These are phyloP conservation scores for Clarias laeviceps DNA, from an alignment of 2,797 vertebrate genomes.

Conservation along the genomic window DNA sequence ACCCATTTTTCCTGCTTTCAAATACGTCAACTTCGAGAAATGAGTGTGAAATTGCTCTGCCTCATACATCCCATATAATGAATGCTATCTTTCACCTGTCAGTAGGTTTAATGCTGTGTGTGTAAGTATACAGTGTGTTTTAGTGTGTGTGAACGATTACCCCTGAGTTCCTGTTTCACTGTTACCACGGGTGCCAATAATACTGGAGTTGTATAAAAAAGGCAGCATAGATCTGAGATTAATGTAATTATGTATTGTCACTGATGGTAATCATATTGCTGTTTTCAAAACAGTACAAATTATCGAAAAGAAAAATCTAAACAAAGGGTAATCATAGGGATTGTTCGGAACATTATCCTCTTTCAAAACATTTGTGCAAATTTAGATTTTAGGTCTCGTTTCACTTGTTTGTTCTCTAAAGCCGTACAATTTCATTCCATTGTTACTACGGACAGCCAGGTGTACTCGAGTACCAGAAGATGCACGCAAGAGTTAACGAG, in stretches of 20 bases:
- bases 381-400: background rate
- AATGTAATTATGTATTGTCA: background rate
- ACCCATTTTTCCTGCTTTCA: no score
- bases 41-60: no score
- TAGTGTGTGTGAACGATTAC: background rate
- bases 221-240: background rate
- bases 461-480: background rate
- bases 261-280: constrained; percentile 4
- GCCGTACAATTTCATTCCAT: background rate
- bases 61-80: no score
- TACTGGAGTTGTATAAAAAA: background rate
- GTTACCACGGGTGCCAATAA: background rate
- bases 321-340: constrained; percentile 2
- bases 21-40: no score
- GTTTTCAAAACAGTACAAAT: constrained; percentile 16
- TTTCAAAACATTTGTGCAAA: background rate
- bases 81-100: no score
- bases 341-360: constrained; percentile 6
- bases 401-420: background rate
- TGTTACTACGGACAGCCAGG: background rate
- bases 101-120: no score
- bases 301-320: background rate
- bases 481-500: background rate
- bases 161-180: background rate
- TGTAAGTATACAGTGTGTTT: no score